A percentile compares a stretch with the other conserved stretches of the same genome.
These are phyloP conservation scores for Rhopalosiphum padi DNA, from an alignment of 1,140 invertebrate genomes.

Conservation along the genomic window DNA sequence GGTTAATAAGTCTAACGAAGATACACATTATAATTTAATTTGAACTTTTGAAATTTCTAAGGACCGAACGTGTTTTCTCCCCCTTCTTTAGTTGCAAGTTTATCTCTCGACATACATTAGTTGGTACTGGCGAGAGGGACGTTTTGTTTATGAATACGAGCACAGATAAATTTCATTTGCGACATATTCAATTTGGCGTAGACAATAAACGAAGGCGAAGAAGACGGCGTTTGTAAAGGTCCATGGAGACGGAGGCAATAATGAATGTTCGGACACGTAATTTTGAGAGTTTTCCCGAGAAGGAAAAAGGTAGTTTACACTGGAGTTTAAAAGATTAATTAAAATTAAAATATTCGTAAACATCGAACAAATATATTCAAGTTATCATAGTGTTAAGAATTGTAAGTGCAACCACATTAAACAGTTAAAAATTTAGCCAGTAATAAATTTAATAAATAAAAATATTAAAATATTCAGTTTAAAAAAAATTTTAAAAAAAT, in stretches of 20 bases:
- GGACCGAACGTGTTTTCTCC: not conserved
- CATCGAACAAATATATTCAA: not conserved
- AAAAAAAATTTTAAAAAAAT: not conserved
- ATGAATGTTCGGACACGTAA: conserved; percentile 25
- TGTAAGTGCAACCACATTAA: not conserved
- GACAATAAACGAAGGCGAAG: conserved; percentile 29
- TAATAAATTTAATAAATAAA: not conserved
- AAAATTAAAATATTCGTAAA: conserved; percentile 6
- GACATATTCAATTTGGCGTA: conserved; percentile 39
- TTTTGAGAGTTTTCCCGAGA: conserved; percentile 9
- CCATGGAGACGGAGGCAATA: not conserved
- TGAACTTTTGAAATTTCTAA: conserved; percentile 34
- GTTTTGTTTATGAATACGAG: conserved; percentile 51
- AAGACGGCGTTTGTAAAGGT: conserved; percentile 4
- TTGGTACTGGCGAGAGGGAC: not conserved
- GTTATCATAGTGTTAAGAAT: not conserved
- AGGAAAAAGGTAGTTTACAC: conserved; percentile 14
- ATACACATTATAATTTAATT: conserved; percentile 44
- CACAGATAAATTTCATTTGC: conserved; percentile 54
- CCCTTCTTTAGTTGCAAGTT: not conserved
- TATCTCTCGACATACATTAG: conserved; percentile 20
- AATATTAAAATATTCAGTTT: not conserved
- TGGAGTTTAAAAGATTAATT: not conserved
- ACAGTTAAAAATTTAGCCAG: not conserved
- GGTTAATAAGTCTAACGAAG: conserved; percentile 45